Base-by-base conservation (phyloP, 1,140 invertebrate species). In the Nebria ingens region DNA sequence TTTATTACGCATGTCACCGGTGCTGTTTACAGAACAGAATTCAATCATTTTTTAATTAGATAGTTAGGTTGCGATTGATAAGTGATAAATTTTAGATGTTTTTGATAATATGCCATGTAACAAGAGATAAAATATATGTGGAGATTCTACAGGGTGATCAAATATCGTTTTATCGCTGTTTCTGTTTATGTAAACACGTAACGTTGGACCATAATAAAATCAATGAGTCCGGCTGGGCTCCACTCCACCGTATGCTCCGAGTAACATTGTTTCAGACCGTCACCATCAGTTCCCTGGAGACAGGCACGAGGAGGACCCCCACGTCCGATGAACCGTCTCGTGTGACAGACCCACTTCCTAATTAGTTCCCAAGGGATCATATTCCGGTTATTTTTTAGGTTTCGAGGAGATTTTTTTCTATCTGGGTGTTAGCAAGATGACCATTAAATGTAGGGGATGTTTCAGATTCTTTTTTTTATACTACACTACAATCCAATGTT, bases 181-280 rank as follows among this genome's bases (percentile, higher is more conserved):
- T 45, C 40, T 45, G 40, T 45, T 45, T 45, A 45, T 45, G 40
- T 9, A 45, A 45, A 45, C 17, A 45, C 25, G 13, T 29, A 29
- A 29, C 25, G 4, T 4, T 17, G 40, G 40, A 45, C 40, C 17
- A 45, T 45, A 45, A 45, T 17, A 45, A 45, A 45, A 45, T 45
- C 40, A 45, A 45, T 45, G 40, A 17, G 17, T 45, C 40, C 40
- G 17, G 4, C 40, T 4, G 25, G 4, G 13, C 25, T 29, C 4
- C 4, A 34, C 6, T 9, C 6, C 25, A 34, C 25, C 25, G 25
- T 34, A 34, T 34, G 25, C 25, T 34, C n/a, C 25, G 25, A 34
- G 25, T 9, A 34, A 34, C 25, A 45, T 45, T 45, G 40, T 45
- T 45, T 45, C 40, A 17, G 15, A 17, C 9, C 40, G 40, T 6